Base-by-base conservation (phyloP, 2,797 vertebrate species). In the Crenuchus spilurus region DNA sequence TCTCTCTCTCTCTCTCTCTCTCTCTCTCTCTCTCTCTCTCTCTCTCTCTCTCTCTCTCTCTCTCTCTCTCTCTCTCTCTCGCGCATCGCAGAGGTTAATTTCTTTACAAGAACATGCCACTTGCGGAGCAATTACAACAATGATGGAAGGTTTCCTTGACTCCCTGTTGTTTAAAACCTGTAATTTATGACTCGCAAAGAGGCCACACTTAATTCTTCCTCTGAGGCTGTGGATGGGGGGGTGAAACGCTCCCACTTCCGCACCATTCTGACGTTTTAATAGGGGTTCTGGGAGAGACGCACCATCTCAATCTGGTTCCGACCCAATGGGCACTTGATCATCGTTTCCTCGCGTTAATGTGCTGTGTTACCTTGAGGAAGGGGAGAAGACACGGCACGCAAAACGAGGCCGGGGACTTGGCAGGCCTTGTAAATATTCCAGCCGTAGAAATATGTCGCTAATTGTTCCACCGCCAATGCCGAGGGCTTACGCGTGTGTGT, bases 141-240 rank as follows among this genome's bases (percentile, higher is more conserved):
- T 81, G 79, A 80, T 70, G 69, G 81, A 83, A 75, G 76, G 79
- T 66, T 82, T 84, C 83, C 73, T 76, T 69, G 68, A 79, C 73
- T 84, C 85, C 77, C 80, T 68, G 75, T 80, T 83, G 78, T 83
- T 86, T 84, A 83, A 83, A 86, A 73, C 72, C 75, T 77, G 66
- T 79, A 77, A 84, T 84, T 84, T 84, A 84, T 84, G 74, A 70
- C 72, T 75, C 52, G 66, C 75, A 76, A 78, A 84, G 78, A 79
- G 76, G 70, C 77, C 73, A 42, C 68, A 71, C 69, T 80, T 78
- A 83, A 79, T 79, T 80, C 73, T 80, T 81, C 79, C 82, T 75
- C 61, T 64, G 83, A 77, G 82, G 80, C 79, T 71, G 46, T 2
- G 70, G 58, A 31, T 61, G 77, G 72, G 63, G 74, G 63, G 71